Conservation (phyloP, 2,113 vertebrate species). For the Takifugu flavidus region DNA sequence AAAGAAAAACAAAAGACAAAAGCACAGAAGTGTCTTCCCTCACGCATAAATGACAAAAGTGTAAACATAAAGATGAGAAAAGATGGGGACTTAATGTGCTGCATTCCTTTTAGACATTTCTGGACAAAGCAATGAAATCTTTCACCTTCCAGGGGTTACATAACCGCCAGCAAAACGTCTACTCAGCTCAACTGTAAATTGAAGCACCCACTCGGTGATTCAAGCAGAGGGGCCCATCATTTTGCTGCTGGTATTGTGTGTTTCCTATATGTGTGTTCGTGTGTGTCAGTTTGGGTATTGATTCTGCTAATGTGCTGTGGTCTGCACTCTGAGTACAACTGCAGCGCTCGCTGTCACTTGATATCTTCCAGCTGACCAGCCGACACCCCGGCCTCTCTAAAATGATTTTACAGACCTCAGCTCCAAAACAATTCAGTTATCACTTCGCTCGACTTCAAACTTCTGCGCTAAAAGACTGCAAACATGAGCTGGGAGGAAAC, state of each 20-base stretch:
- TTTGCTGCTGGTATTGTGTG: slow-evolving; percentile 22
- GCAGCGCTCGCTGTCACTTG: slow-evolving; percentile 61
- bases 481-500: slow-evolving; percentile 20
- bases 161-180: slow-evolving; percentile 42
- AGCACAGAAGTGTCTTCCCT: no score
- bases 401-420: slow-evolving; percentile 47
- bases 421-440: slow-evolving; percentile 38
- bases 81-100: neutral
- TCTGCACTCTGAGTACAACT: slow-evolving; percentile 63
- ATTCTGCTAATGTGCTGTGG: slow-evolving; percentile 66
- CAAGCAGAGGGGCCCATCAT: slow-evolving; percentile 56
- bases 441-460: slow-evolving; percentile 1
- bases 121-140: slow-evolving; percentile 11
- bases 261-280: slow-evolving; percentile 1
- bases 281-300: slow-evolving; percentile 43
- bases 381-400: slow-evolving; percentile 52
- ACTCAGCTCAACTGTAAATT: slow-evolving; percentile 38
- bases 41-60: neutral
- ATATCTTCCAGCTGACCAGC: slow-evolving; percentile 48
- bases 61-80: neutral
- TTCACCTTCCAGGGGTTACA: slow-evolving; percentile 25
- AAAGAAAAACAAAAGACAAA: no score
- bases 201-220: slow-evolving; percentile 52
- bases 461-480: slow-evolving; percentile 27
- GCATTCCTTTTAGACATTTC: neutral